Conservation (phyloP, 2,888 invertebrate species). For the Trichopria drosophilae region DNA sequence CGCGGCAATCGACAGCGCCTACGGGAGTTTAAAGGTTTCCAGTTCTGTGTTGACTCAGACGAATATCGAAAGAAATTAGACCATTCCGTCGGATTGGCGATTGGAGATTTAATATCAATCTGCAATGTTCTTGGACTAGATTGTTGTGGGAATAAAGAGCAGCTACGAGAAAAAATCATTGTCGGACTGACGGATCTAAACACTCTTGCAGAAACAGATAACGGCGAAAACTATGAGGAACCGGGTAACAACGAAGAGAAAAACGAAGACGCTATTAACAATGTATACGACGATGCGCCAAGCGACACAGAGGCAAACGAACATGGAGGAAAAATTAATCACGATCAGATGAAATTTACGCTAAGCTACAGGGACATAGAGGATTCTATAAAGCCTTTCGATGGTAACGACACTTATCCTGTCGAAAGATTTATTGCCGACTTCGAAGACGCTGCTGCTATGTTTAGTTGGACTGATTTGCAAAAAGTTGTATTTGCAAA, state of each 20-base stretch:
- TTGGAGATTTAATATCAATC: slow-evolving; percentile 5
- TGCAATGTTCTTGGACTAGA: slow-evolving; percentile 9
- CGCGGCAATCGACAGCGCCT: slow-evolving; percentile 1
- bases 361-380: slow-evolving; percentile 10
- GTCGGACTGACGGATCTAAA: slow-evolving; percentile 7
- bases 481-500: slow-evolving; percentile 22
- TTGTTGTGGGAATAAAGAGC: slow-evolving; percentile 8
- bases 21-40: slow-evolving; percentile 6
- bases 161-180: slow-evolving; percentile 10
- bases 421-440: too few relatives aligned
- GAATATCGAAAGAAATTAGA: too few relatives aligned
- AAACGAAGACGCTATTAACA: slow-evolving; percentile 1
- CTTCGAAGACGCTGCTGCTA: slow-evolving; percentile 23
- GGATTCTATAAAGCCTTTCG: slow-evolving; percentile 14
- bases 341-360: too few relatives aligned
- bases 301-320: too few relatives aligned
- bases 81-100: neutral
- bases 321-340: too few relatives aligned
- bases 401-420: slow-evolving; percentile 13
- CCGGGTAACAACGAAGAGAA: slow-evolving; percentile 5
- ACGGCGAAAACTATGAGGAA: neutral
- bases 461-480: slow-evolving; percentile 22
- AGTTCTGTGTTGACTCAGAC: neutral
- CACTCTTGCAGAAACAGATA: neutral
- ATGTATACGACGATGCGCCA: slow-evolving; percentile 7